Evolutionary conservation across 2,888 invertebrate species (phyloP).

Genomic region (Onchidella celtica): DNA sequence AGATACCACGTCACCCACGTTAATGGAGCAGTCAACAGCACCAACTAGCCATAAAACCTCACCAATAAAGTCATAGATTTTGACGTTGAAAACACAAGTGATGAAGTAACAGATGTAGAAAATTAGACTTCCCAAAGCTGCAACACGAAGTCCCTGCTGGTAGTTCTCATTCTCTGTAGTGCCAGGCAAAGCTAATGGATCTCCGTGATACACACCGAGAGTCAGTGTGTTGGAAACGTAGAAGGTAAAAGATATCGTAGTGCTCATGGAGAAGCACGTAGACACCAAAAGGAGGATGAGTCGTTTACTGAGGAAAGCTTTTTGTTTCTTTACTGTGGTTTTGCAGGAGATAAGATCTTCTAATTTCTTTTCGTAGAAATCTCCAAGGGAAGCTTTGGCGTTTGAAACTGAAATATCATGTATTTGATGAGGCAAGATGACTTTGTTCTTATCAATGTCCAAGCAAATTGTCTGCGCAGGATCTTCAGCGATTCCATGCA

Average conservation of each 20-base stretch:
- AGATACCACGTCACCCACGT: no score
- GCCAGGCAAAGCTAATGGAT: constrained; percentile 23
- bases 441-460: no score
- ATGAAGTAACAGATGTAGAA: constrained; percentile 13
- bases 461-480: neutral
- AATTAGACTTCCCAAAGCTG: constrained; percentile 32
- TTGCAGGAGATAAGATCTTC: neutral
- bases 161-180: constrained; percentile 4
- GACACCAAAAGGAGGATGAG: constrained; percentile 11
- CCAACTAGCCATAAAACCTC: neutral
- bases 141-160: constrained; percentile 9
- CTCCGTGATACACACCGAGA: constrained; percentile 25
- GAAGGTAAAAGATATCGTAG: neutral
- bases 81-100: constrained; percentile 20
- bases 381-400: constrained; percentile 2
- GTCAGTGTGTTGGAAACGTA: constrained; percentile 33
- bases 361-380: constrained; percentile 31
- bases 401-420: neutral
- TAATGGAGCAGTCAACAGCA: no score
- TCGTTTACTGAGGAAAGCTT: neutral
- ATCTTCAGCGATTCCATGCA: neutral
- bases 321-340: neutral
- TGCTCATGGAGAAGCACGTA: constrained; percentile 19
- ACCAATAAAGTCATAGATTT: constrained; percentile 30
- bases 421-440: neutral